phyloP scores from a whole-genome alignment of 2,113 vertebrate genomes.

The Callionymus lyra region DNA sequence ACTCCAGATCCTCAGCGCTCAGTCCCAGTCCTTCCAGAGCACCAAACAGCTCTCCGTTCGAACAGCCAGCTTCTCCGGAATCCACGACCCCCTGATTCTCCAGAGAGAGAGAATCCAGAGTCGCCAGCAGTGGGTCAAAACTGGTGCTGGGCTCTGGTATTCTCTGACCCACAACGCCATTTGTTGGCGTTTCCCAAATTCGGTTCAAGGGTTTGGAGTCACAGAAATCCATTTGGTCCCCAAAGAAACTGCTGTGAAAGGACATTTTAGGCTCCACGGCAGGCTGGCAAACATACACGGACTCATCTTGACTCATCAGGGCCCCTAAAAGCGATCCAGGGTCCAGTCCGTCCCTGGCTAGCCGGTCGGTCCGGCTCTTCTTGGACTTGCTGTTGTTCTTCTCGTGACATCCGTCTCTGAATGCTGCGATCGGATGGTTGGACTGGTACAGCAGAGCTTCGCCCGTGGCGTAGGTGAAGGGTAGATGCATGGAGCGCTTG shows the following conservation, averaged over 20 bases:
- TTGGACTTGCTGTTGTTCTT: constrained; percentile 54
- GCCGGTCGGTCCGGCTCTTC: constrained; percentile 50
- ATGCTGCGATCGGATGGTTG: constrained; percentile 50
- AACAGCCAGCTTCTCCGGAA: constrained; percentile 49
- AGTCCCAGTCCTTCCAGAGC: constrained; percentile 68
- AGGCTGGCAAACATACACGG: constrained; percentile 52
- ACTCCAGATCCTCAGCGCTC: constrained; percentile 69
- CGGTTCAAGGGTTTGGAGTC: constrained; percentile 14
- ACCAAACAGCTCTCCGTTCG: constrained; percentile 63
- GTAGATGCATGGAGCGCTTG: constrained; percentile 73
- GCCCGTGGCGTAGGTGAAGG: constrained; percentile 76
- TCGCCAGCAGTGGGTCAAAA: constrained; percentile 65
- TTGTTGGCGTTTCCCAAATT: constrained; percentile 36
- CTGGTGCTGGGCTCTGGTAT: constrained; percentile 18
- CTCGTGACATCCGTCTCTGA: constrained; percentile 40
- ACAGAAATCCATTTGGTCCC: constrained; percentile 24
- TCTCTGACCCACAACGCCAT: neutral
- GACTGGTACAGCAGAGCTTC: constrained; percentile 76
- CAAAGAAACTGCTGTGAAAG: constrained; percentile 45
- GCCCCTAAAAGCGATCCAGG: constrained; percentile 61
- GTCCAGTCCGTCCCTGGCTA: constrained; percentile 31
- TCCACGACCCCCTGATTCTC: constrained; percentile 34
- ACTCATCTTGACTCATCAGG: constrained; percentile 62
- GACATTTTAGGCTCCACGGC: constrained; percentile 38
- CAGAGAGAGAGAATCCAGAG: constrained; percentile 65